Conservation (phyloP, 1,140 invertebrate genomes). For the Drosophila repletoides region DNA sequence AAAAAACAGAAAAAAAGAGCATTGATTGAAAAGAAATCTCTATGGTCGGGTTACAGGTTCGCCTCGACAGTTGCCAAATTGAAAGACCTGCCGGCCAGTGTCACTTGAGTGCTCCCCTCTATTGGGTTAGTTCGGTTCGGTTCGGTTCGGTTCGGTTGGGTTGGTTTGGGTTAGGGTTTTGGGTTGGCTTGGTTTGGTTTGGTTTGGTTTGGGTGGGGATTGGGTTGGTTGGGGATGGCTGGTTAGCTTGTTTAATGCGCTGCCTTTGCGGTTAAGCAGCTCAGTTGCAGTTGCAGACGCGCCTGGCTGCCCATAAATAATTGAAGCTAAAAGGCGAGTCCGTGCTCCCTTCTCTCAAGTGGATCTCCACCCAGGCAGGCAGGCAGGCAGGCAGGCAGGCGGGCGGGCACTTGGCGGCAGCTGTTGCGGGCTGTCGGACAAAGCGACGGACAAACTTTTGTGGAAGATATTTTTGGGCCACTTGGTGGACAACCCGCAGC, state of each 20-base stretch:
- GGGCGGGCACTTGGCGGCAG: constrained; percentile 18
- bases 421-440: constrained; percentile 46
- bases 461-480: constrained; percentile 63
- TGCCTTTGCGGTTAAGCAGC: constrained; percentile 76
- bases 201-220: not conserved
- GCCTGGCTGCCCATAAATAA: constrained; percentile 77
- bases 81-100: constrained; percentile 49
- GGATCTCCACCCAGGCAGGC: constrained; percentile 8
- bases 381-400: constrained; percentile 30
- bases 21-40: constrained; percentile 63
- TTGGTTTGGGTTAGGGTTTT: too few relatives aligned
- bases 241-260: constrained; percentile 69
- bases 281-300: constrained; percentile 59
- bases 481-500: constrained; percentile 52
- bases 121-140: constrained; percentile 11
- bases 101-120: constrained; percentile 63
- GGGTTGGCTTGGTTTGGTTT: constrained; percentile 4
- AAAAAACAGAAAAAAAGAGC: constrained; percentile 5
- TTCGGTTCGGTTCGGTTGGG: not conserved
- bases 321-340: constrained; percentile 75
- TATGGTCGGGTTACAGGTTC: constrained; percentile 46
- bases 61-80: constrained; percentile 42
- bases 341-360: constrained; percentile 38
- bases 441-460: constrained; percentile 54
- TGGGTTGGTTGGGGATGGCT: constrained; percentile 13